Evolutionary conservation across 2,797 vertebrate species (phyloP), one percentile per base, ranked within the genome.

Genomic region (Sebastolobus alascanus): DNA sequence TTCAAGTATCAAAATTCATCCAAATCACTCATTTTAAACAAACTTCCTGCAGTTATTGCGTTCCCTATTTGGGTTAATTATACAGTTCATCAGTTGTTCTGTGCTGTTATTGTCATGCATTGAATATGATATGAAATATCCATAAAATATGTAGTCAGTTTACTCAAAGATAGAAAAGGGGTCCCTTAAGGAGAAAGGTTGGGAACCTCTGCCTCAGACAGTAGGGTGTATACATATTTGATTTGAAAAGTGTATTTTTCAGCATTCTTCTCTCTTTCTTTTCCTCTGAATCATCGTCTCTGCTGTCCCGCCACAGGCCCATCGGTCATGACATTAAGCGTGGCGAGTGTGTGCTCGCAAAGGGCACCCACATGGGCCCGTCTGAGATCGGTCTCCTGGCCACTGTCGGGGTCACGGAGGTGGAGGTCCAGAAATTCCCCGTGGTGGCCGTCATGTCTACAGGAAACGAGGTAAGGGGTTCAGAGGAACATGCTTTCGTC

Each of bases 271-370:
- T 56, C 52, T 59, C 43, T 22, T 12, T 27, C 40, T 74, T 27
- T 12, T 6, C 10, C 38, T 71, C 27, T 69, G 14, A 59, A 54
- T 25, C 25, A 14, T 65, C 40, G 5, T 74, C 16, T 71, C 27
- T 82, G 29, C 67, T 6, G 46, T 54, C 56, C 14, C 12, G 16
- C 90, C 91, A 66, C 90, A 99, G 98, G 96, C 98, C 98, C 80
- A 99, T 99, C 58, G 98, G 98, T 94, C 98, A 99, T 77, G 98
- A 99, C 91, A 99, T 99, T 95, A 99, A 99, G 95, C 97, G 98
- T 90, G 98, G 98, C 38, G 98, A 99, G 95, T 99, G 98, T 60
- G 98, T 99, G 82, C 94, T 99, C 92, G 96, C 98, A 67, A 99
- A 99, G 91, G 98, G 98, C 86, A 99, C 98, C 60, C 98, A 99